Conservation (phyloP, 2,797 vertebrate genomes). For the Rhabdomys pumilio region DNA sequence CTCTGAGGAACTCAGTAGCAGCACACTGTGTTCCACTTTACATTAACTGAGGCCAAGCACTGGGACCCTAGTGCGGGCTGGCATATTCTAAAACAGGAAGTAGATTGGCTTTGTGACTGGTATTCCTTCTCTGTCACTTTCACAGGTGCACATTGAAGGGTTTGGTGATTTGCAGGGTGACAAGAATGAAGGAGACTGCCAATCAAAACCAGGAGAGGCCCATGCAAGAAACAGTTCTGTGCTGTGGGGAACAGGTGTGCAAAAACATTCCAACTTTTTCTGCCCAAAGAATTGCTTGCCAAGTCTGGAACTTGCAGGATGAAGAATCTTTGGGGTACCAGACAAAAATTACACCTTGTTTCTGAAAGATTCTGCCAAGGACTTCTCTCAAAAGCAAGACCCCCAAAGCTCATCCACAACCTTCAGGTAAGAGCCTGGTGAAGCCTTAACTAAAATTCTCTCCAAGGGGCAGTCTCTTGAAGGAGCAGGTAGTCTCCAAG, state of each 20-base stretch:
- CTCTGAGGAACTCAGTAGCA: not conserved
- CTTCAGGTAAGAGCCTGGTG: not conserved
- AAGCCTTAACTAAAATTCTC: not conserved
- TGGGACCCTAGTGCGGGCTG: no score
- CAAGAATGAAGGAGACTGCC: not conserved
- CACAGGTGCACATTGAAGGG: not conserved
- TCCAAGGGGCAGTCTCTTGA: not conserved
- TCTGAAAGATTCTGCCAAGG: not conserved
- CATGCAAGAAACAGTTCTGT: not conserved
- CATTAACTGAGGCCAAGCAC: not conserved
- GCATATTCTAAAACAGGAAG: not conserved
- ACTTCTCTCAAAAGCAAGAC: not conserved
- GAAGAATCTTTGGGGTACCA: not conserved
- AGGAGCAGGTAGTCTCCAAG: not conserved
- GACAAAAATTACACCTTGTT: not conserved
- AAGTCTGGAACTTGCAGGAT: not conserved
- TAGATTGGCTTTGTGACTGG: not conserved
- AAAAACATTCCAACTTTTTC: not conserved
- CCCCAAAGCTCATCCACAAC: not conserved
- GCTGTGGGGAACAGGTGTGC: not conserved
- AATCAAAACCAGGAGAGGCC: not conserved
- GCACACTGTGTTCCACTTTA: rapidly evolving
- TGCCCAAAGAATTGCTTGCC: not conserved
- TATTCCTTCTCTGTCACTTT: not conserved
- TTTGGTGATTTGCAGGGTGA: not conserved